phyloP scores from a whole-genome alignment of 2,113 vertebrate species.

The Himantopus leucocephalus region DNA sequence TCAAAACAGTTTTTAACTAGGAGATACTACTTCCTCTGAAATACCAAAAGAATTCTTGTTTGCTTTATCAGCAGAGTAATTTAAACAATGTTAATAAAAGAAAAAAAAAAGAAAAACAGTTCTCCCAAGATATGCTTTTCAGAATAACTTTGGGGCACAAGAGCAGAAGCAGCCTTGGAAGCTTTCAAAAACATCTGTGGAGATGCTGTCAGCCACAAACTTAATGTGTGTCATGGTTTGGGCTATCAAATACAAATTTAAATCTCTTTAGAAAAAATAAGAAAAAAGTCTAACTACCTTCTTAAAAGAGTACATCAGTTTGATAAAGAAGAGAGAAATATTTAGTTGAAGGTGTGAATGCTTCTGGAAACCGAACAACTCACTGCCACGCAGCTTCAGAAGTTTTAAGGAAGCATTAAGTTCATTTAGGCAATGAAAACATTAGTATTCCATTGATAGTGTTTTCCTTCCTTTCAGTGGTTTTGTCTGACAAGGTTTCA shows the following conservation, averaged over 20 bases:
- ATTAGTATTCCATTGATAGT: not conserved
- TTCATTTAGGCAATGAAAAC: not conserved
- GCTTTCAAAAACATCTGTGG: not conserved
- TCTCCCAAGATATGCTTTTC: not conserved
- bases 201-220: not conserved
- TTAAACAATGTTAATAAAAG: not conserved
- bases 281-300: not conserved
- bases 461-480: not conserved
- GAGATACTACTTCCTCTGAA: not conserved
- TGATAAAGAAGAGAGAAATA: not conserved
- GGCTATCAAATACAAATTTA: not conserved
- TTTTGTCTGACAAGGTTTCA: slow-evolving; percentile 13
- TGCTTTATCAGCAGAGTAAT: not conserved
- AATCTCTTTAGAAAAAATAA: not conserved
- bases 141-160: not conserved
- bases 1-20: not conserved
- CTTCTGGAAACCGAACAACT: not conserved
- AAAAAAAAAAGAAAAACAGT: too few relatives aligned
- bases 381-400: not conserved
- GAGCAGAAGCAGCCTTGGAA: not conserved
- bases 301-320: not conserved
- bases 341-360: not conserved
- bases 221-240: not conserved
- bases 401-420: not conserved
- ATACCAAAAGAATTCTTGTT: not conserved